Evolutionary conservation across 1,140 invertebrate species (phyloP), one percentile per base, ranked within the genome.

Genomic region (Vanessa tameamea): DNA sequence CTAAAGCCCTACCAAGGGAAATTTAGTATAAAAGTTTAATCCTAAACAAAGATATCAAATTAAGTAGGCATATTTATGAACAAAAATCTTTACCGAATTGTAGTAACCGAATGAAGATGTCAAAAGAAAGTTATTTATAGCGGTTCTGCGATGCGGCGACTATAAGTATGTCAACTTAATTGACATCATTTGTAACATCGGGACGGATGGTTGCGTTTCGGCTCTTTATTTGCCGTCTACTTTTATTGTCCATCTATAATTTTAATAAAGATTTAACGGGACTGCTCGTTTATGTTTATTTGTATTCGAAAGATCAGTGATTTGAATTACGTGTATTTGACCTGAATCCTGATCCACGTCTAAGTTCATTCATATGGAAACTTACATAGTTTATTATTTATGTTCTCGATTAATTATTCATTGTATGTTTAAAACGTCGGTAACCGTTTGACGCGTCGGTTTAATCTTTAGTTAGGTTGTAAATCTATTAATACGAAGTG

Each of bases 161-260:
- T 47, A n/a, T 70, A 70, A 70, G 55, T 70, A 70, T 70, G 69
- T 64, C 69, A 70, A 50, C 47, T 70, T 70, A 63, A 63, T 64
- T 70, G 69, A 67, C 65, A 67, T 67, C 65, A 67, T 67, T 67
- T 55, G 65, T 67, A 67, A 50, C 50, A 67, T 55, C 65, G 65
- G 53, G 31, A 55, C 65, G 65, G 11, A 55, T 67, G 50, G 26
- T 48, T 67, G 26, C 50, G 65, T 53, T 37, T 55, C 50, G 65
- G 65, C 65, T 55, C 26, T 67, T 67, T 55, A 31, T 31, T 67
- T 55, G 37, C 53, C 31, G 65, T 55, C 12, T 48, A 23, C 20
- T 12, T 57, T 23, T 9, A 57, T 23, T 20, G 53, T 57, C 16
- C 12, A 23, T 26, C 53, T 57, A 23, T 57, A 12, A 23, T 7